phyloP scores from a whole-genome alignment of 2,113 vertebrate species.

The Polypterus bichir region DNA sequence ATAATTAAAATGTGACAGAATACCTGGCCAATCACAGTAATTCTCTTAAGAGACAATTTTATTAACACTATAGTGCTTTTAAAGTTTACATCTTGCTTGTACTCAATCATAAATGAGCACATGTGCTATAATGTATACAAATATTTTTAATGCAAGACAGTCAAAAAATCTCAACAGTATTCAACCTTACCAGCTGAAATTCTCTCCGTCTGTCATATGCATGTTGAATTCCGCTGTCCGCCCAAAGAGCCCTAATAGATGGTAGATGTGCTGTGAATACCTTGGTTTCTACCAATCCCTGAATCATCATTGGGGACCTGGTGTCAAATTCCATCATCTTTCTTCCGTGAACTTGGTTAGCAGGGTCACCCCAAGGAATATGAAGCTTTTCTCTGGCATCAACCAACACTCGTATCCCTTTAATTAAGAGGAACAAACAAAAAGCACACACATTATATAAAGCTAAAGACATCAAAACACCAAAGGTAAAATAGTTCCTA shows the following conservation, averaged over 20 bases:
- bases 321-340: constrained; percentile 86
- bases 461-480: too few species aligned
- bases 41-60: too few species aligned
- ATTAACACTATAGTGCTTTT: too few species aligned
- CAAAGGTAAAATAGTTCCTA: too few species aligned
- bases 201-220: constrained; percentile 87
- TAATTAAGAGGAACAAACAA: not conserved
- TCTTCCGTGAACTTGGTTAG: constrained; percentile 71
- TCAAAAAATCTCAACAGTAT: not conserved
- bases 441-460: constrained; percentile 2
- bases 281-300: constrained; percentile 70
- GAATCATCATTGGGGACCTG: constrained; percentile 55
- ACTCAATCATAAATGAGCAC: too few species aligned
- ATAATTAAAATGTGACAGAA: too few species aligned
- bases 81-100: too few species aligned
- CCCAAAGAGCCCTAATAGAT: constrained; percentile 72
- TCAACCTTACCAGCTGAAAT: constrained; percentile 82
- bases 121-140: too few species aligned
- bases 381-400: constrained; percentile 94
- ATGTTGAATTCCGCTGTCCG: constrained; percentile 79
- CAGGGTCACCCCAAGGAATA: constrained; percentile 81
- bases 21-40: too few species aligned
- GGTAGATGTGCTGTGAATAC: constrained; percentile 71
- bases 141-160: too few species aligned
- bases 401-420: constrained; percentile 85